phyloP scores from a whole-genome alignment of 2,888 invertebrate species.

The Limnephilus marmoratus region DNA sequence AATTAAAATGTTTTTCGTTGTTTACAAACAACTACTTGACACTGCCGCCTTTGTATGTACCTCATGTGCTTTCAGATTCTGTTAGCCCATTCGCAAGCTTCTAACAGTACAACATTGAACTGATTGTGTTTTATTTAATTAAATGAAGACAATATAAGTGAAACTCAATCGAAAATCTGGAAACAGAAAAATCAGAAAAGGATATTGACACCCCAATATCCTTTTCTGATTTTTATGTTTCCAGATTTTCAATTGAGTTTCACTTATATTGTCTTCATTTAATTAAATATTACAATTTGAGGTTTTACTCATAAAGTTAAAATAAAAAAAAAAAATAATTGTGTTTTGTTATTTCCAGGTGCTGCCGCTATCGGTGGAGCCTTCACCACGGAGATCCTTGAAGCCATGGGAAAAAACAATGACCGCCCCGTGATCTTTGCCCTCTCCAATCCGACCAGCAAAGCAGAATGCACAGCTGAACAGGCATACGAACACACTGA shows the following conservation, averaged over 20 bases:
- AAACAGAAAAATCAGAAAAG: too few relatives aligned
- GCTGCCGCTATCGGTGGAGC: conserved; percentile 96
- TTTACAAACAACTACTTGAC: background rate
- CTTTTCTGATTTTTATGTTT: too few relatives aligned
- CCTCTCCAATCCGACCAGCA: conserved; percentile 97
- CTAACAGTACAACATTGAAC: background rate
- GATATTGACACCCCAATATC: too few relatives aligned
- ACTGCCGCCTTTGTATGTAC: background rate
- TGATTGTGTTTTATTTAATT: background rate
- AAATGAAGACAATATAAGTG: too few relatives aligned
- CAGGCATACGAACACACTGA: conserved; percentile 93
- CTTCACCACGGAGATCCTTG: conserved; percentile 92
- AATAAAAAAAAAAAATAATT: too few relatives aligned
- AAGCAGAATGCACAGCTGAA: conserved; percentile 99
- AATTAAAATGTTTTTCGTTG: background rate
- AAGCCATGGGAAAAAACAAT: conserved; percentile 90
- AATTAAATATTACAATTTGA: too few relatives aligned
- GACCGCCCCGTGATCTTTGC: conserved; percentile 96
- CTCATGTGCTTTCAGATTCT: background rate
- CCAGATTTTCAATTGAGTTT: too few relatives aligned
- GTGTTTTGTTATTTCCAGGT: conserved; percentile 73
- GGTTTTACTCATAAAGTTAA: too few relatives aligned
- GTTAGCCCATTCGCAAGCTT: too few relatives aligned
- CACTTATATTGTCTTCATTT: too few relatives aligned
- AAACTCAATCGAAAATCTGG: too few relatives aligned